Conservation (phyloP, 2,113 vertebrate genomes). For the Collichthys lucidus region DNA sequence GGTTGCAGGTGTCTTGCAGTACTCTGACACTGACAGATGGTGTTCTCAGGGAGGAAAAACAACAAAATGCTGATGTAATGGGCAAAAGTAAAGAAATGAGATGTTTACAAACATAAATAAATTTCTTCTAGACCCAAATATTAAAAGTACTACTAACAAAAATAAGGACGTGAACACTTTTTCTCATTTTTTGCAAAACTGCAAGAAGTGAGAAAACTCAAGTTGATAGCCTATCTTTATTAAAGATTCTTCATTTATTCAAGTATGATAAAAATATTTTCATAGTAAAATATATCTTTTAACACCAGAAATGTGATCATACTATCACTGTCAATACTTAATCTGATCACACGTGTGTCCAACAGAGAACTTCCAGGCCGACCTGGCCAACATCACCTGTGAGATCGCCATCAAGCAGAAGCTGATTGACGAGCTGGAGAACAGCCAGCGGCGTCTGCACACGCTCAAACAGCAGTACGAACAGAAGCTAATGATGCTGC, state of each 20-base stretch:
- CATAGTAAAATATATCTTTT: background rate
- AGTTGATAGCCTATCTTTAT: no score
- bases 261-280: background rate
- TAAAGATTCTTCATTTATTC: no score
- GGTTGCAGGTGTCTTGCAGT: no score
- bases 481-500: conserved; percentile 96
- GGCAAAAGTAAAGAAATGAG: background rate
- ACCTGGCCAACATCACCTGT: conserved; percentile 97
- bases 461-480: conserved; percentile 97
- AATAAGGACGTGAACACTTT: background rate
- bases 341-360: background rate
- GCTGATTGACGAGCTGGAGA: conserved; percentile 97
- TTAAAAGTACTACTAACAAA: background rate
- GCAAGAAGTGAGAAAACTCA: no score
- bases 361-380: conserved; percentile 92
- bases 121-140: background rate
- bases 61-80: background rate
- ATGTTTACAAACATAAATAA: background rate
- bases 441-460: conserved; percentile 95
- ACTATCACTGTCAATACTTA: no score
- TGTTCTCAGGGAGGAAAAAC: background rate
- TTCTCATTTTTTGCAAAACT: background rate
- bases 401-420: conserved; percentile 99
- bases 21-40: background rate
- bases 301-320: background rate